Conservation (phyloP, 2,113 vertebrate species). For the Callithrix jacchus region DNA sequence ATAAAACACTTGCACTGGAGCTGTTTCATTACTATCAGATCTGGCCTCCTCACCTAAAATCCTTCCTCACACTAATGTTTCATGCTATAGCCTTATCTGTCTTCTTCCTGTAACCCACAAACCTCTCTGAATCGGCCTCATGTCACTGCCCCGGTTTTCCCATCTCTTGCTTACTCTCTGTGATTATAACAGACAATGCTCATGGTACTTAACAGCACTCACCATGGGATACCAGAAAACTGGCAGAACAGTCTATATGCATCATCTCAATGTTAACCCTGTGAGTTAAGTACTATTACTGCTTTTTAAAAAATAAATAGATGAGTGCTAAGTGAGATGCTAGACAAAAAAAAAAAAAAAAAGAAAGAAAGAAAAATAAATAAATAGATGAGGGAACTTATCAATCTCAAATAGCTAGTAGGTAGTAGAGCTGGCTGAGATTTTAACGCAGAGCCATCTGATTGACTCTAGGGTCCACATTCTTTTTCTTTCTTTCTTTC, state of each 20-base stretch:
- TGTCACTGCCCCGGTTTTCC: accelerated
- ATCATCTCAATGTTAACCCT: not conserved
- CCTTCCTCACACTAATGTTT: not conserved
- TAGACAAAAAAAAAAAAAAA: no score
- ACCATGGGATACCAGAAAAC: not conserved
- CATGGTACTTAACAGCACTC: accelerated
- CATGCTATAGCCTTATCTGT: accelerated
- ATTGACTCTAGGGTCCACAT: not conserved
- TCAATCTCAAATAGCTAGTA: not conserved
- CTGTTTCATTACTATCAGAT: not conserved
- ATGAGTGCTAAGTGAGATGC: not conserved
- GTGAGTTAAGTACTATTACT: not conserved
- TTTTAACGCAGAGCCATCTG: not conserved
- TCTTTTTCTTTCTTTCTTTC: no score
- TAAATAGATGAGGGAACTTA: not conserved
- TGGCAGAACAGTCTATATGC: not conserved
- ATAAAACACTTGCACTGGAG: not conserved
- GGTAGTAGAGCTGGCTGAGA: not conserved
- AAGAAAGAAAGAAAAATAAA: not conserved
- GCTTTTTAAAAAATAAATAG: not conserved
- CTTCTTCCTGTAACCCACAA: not conserved
- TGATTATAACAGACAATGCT: accelerated
- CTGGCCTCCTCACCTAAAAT: not conserved
- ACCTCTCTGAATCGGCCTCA: not conserved
- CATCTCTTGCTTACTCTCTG: accelerated